These are phyloP conservation scores for Brachionus asplanchnoidis DNA, from an alignment of 1,140 invertebrate species.

Conservation along the genomic window DNA sequence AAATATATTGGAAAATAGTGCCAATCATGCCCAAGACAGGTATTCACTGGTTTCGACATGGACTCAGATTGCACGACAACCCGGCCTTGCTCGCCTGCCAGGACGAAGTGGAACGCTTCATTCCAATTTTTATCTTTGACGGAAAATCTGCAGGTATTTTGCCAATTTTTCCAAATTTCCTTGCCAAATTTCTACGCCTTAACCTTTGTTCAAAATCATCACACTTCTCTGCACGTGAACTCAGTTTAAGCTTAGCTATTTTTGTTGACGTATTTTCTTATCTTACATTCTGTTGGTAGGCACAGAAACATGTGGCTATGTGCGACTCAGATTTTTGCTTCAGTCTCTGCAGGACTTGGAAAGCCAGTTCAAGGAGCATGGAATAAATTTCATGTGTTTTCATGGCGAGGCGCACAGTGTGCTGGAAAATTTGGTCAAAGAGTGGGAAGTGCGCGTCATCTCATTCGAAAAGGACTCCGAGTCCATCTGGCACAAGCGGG, in stretches of 20 bases:
- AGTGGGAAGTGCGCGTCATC: conserved; percentile 52
- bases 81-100: conserved; percentile 64
- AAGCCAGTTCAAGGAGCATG: conserved; percentile 45
- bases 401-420: conserved; percentile 61
- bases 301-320: conserved; percentile 64
- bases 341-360: conserved; percentile 51
- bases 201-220: neutral
- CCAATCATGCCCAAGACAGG: conserved; percentile 28
- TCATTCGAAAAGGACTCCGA: conserved; percentile 69
- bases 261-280: neutral
- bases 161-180: neutral
- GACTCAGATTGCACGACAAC: conserved; percentile 69
- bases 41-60: conserved; percentile 70
- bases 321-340: conserved; percentile 61
- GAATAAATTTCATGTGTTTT: conserved; percentile 51
- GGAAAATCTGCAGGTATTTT: conserved; percentile 64
- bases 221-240: neutral
- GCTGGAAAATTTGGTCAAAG: conserved; percentile 58
- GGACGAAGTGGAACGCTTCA: conserved; percentile 56
- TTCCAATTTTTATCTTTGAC: conserved; percentile 70
- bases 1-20: neutral
- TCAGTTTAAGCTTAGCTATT: neutral
- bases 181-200: neutral
- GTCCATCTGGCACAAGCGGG: conserved; percentile 65
- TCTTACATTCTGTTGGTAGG: conserved; percentile 46